Conservation (phyloP, 2,113 vertebrate genomes). For the Actenoides hombroni region DNA sequence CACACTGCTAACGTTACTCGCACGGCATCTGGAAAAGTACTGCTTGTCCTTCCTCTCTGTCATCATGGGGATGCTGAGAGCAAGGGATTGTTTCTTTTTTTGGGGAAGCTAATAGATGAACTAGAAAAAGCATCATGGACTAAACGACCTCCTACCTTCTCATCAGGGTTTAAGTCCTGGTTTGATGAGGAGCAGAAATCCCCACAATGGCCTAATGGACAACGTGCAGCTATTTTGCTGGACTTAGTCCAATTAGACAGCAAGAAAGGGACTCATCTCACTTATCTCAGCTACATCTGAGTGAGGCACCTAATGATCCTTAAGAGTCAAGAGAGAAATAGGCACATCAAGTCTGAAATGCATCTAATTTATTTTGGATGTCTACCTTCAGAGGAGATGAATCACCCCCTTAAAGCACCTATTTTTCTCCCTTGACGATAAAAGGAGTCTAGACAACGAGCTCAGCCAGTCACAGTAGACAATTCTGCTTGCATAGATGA, state of each 20-base stretch:
- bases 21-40: conserved; percentile 12
- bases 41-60: background rate
- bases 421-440: conserved; percentile 43
- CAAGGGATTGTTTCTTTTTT: background rate
- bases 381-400: conserved; percentile 60
- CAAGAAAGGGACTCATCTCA: conserved; percentile 31
- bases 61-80: background rate
- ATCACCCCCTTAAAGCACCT: conserved; percentile 57
- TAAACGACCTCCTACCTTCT: background rate
- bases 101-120: background rate
- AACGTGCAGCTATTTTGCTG: background rate
- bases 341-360: conserved; percentile 55
- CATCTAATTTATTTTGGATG: conserved; percentile 64
- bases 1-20: background rate
- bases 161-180: background rate
- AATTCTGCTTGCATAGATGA: conserved; percentile 14
- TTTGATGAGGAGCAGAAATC: conserved; percentile 11
- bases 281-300: conserved; percentile 45
- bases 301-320: conserved; percentile 58
- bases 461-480: conserved; percentile 8
- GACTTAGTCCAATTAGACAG: background rate
- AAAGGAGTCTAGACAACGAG: conserved; percentile 51
- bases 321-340: conserved; percentile 52
- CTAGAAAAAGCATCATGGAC: background rate
- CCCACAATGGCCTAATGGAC: background rate